Evolutionary conservation across 2,797 vertebrate genomes (phyloP), one percentile per base, ranked within the genome.

Genomic region (Erethizon dorsatum): DNA sequence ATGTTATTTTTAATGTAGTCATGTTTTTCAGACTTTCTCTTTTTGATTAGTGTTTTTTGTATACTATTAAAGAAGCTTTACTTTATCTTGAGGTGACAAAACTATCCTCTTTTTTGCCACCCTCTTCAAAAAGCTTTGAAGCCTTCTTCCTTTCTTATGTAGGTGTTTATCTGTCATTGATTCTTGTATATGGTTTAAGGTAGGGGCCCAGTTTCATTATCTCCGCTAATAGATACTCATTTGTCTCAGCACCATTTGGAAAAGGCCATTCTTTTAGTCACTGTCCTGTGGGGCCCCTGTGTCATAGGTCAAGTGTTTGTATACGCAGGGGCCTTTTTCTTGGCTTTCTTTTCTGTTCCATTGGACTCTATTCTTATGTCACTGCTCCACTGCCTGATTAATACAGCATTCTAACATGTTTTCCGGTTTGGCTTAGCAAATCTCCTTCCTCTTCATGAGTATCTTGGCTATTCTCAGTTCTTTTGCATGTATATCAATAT

Each of bases 51-150:
- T 83, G 47, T 52, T 90, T 90, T 90, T 61, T 90, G 50, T 90
- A 63, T 83, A 33, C n/a, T 88, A 6, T 75, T 89, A 92, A 87
- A 94, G 41, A 88, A 82, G 71, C 47, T 57, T 82, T 91, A 91
- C 56, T 78, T 95, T 88, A 82, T 94, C 57, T 92, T 87, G 63
- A 90, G 28, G 31, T 88, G 13, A 41, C 50, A 95, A 92, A 73
- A 1, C 65, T 86, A 20, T 33, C 57, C 2, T 92, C n/a, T 18
- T 61, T 50, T 83, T 52, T 73, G 56, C 83, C 4, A 18, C 17
- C 26, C 0, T 88, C 47, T 90, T 95, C 71, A 78, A 65, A 94
- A 78, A 91, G 2, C 61, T 94, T 92, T 18, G 24, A 78, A 56
- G 26, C 26, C 75, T 91, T 63, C 41, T 67, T 56, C 8, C 47